Evolutionary conservation across 2,888 invertebrate species (phyloP).

Genomic region (Drosophila testacea): DNA sequence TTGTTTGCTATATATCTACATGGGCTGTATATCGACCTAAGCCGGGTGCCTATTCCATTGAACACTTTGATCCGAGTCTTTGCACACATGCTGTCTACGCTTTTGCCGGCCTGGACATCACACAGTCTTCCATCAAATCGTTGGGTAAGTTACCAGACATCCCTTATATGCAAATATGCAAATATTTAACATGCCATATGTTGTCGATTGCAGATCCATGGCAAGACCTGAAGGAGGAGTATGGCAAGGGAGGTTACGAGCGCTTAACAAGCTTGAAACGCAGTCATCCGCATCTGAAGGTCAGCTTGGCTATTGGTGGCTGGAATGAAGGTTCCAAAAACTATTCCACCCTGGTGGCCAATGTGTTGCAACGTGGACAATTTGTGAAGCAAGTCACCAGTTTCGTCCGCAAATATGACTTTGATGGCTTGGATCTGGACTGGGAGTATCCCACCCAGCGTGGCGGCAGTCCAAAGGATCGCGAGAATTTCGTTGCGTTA

Average conservation of each 20-base stretch:
- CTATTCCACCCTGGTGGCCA: conserved; percentile 87
- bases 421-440: conserved; percentile 86
- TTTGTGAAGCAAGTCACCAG: conserved; percentile 90
- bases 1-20: conserved; percentile 92
- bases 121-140: conserved; percentile 89
- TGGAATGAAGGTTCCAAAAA: conserved; percentile 94
- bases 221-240: conserved; percentile 91
- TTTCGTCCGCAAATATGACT: conserved; percentile 87
- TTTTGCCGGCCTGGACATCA: conserved; percentile 91
- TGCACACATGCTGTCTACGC: conserved; percentile 94
- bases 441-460: conserved; percentile 94
- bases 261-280: conserved; percentile 89
- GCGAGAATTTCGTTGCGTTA: conserved; percentile 91
- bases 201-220: conserved; percentile 87
- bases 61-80: conserved; percentile 89
- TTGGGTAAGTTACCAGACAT: conserved; percentile 86
- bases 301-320: conserved; percentile 93
- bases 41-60: conserved; percentile 88
- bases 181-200: conserved; percentile 17
- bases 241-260: conserved; percentile 90
- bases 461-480: conserved; percentile 91
- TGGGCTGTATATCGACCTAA: conserved; percentile 92
- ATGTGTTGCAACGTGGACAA: conserved; percentile 87
- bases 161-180: conserved; percentile 26
- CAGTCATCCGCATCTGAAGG: conserved; percentile 89